Evolutionary conservation across 2,113 vertebrate species (phyloP), one percentile per base, ranked within the genome.

Genomic region (Serilophus lunatus): DNA sequence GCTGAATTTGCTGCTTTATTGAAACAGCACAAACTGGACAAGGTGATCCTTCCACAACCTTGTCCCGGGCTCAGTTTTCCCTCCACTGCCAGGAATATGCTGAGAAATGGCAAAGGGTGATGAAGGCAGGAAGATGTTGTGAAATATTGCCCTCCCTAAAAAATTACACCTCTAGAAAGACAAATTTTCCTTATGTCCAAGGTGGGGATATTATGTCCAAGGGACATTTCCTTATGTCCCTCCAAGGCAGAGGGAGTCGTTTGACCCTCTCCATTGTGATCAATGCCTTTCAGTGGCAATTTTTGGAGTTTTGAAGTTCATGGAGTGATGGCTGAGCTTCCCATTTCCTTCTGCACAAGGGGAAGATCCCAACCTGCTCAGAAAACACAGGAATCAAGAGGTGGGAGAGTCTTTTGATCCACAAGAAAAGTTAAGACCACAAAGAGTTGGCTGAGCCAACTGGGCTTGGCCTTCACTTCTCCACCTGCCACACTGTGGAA

Each of bases 311-410:
- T 56, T 1, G 2, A 61, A 69, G 54, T 50, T 54, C 64, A 40
- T 0, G 0, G 56, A 50, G 50, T 1, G 4, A 29, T 13, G 26
- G 19, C 45, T 50, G 51, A 42, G 33, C 18, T 81, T 56, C 76
- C 40, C 1, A 1, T 49, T n/a, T 89, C 53, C 57, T 85, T 29
- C 77, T 35, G 23, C 56, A 66, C 26, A 19, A 38, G 15, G 16
- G 10, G 33, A 72, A 71, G n/a, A n/a, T 40, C 65, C 40, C 50
- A 70, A 33, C 47, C 64, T 45, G 15, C 60, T 42, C 50, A 64
- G 47, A 63, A 72, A 81, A 65, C 0, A 0, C 35, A 53, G 50
- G 26, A 71, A 51, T 51, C 7, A 12, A 7, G 13, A 56, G 13
- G 7, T 60, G 47, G 49, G 38, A 42, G 29, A 65, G 65, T 24